Conservation (phyloP, 2,797 vertebrate species). For the Peromyscus melanophrys region DNA sequence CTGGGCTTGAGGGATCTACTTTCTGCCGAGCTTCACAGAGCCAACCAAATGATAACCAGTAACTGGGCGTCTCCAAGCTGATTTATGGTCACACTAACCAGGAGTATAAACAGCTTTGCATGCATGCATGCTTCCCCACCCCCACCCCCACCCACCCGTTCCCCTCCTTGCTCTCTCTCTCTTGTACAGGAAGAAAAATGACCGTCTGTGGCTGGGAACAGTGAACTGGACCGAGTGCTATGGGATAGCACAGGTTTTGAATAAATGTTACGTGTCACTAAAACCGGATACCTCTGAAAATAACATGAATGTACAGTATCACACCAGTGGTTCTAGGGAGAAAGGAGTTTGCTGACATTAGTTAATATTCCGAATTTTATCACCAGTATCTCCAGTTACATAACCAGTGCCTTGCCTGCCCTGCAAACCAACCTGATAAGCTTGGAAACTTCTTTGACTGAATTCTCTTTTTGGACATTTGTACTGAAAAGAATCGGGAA, state of each 20-base stretch:
- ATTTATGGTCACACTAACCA: background rate
- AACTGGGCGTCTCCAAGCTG: background rate
- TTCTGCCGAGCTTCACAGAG: constrained; percentile 19
- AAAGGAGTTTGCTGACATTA: background rate
- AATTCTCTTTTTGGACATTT: constrained; percentile 5
- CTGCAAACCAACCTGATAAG: background rate
- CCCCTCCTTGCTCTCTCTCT: background rate
- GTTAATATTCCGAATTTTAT: background rate
- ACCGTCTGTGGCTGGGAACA: background rate
- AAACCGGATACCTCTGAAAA: constrained; percentile 54
- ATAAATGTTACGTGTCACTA: constrained; percentile 7
- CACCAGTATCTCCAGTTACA: background rate
- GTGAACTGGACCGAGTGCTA: background rate
- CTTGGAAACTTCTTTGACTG: background rate
- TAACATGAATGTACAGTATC: background rate
- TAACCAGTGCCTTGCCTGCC: background rate
- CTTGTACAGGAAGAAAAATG: background rate
- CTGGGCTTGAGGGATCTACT: background rate
- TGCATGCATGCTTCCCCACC: background rate
- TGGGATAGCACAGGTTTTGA: background rate
- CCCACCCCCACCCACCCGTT: rapidly evolving
- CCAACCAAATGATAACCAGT: background rate
- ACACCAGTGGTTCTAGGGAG: background rate
- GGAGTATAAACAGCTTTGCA: background rate
- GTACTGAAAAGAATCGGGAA: constrained; percentile 50